These are phyloP conservation scores for Intellagama lesueurii DNA, from an alignment of 2,797 vertebrate species.

Conservation along the genomic window DNA sequence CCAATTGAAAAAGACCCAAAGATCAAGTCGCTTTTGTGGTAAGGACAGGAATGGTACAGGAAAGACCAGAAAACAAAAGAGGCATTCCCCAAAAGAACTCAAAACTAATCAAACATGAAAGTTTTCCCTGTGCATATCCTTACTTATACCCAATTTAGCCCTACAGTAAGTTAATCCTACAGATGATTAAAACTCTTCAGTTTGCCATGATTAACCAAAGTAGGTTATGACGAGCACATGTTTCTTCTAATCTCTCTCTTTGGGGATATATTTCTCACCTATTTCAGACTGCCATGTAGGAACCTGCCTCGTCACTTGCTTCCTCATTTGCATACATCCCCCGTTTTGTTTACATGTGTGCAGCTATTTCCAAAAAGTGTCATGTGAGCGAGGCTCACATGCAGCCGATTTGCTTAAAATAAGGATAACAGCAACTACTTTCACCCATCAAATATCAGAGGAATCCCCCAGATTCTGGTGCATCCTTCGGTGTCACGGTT, in stretches of 20 bases:
- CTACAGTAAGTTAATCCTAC: not conserved
- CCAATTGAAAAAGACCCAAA: too few species aligned
- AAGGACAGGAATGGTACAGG: too few species aligned
- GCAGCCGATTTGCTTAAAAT: not conserved
- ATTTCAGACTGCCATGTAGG: not conserved
- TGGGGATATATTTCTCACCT: not conserved
- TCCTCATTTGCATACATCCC: not conserved
- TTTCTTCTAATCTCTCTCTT: not conserved
- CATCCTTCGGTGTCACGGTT: not conserved
- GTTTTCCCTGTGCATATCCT: too few species aligned
- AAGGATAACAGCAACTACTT: not conserved
- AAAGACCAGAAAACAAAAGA: too few species aligned
- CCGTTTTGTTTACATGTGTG: conserved; percentile 1
- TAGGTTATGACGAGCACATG: not conserved
- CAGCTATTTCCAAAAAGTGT: not conserved
- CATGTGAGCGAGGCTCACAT: not conserved
- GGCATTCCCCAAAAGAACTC: too few species aligned
- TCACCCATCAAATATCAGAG: not conserved
- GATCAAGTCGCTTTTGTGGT: too few species aligned
- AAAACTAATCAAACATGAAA: too few species aligned
- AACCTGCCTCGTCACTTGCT: not conserved
- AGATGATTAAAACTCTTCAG: not conserved
- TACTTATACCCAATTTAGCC: not conserved
- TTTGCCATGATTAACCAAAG: conserved; percentile 9
- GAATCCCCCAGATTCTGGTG: not conserved